Evolutionary conservation across 2,797 vertebrate genomes (phyloP).

Genomic region (Poecile montanus): DNA sequence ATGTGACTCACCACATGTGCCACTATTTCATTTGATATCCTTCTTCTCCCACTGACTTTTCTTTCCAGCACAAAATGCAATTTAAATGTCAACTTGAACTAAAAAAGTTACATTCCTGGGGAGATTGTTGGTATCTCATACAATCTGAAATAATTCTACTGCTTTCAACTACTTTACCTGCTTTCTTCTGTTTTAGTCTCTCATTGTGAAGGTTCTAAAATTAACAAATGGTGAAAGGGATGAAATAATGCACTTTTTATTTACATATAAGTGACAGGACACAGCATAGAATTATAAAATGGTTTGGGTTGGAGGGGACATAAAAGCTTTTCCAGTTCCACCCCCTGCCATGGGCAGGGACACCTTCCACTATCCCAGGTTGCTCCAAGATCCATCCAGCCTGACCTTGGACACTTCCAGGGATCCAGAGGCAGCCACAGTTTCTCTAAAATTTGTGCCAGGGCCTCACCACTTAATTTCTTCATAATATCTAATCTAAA

Average conservation of each 20-base stretch:
- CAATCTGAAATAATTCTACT: background rate
- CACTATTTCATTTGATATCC: conserved; percentile 61
- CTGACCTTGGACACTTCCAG: background rate
- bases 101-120: conserved; percentile 18
- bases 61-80: conserved; percentile 50
- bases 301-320: background rate
- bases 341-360: background rate
- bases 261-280: background rate
- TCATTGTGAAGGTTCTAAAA: background rate
- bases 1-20: conserved; percentile 64
- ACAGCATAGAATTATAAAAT: background rate
- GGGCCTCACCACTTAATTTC: background rate
- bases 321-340: background rate
- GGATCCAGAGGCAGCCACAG: background rate
- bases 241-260: background rate
- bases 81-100: conserved; percentile 63
- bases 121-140: background rate
- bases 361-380: accelerated
- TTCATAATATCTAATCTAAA: background rate
- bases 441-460: background rate
- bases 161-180: background rate
- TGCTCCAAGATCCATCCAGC: accelerated
- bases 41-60: conserved; percentile 65
- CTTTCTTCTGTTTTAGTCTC: background rate
- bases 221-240: background rate